Base-by-base conservation (phyloP, 2,113 vertebrate species). In the Actenoides hombroni region DNA sequence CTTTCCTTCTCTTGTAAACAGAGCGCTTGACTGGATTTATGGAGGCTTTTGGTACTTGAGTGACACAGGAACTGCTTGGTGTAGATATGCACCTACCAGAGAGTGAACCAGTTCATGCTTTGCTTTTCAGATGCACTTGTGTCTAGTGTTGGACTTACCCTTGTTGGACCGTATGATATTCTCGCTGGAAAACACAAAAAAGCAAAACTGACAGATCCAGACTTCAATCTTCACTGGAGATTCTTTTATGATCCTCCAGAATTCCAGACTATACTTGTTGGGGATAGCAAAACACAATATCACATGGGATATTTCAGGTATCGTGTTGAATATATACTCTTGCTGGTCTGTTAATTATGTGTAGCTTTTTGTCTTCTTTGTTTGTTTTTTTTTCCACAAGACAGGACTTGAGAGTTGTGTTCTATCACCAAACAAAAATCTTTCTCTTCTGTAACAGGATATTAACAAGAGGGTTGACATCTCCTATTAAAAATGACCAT, bases 251-350 rank as follows among this genome's bases (percentile, higher is more conserved):
- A 99, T 96, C 99, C 99, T 11, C 99, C 99, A 20, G 99, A 99
- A 97, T 99, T 99, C 92, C 99, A 99, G 97, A 99, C 99, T 37
- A 97, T 99, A 82, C 97, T 99, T 83, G 93, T 92, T 31, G 99
- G 98, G 24, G 98, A 98, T 74, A 95, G 94, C 75, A 98, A 98
- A 96, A 99, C 97, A 76, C 98, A 99, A 42, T 98, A 98, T 96
- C 99, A 99, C 96, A 98, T 99, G 96, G 99, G 99, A n/a, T 99
- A 99, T 97, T 99, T 98, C 98, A 99, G 99, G 99, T 99, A 98
- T 65, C 83, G 48, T 13, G 24, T 85, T 79, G 73, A 53, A 61
- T 69, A 31, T 35, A 6, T n/a, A 6, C n/a, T 68, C n/a, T 63
- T 94, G 16, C 33, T 88, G 21, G 21, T 20, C 40, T 95, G 14